Conservation (phyloP, 1,140 invertebrate genomes). For the Drosophila parvula region DNA sequence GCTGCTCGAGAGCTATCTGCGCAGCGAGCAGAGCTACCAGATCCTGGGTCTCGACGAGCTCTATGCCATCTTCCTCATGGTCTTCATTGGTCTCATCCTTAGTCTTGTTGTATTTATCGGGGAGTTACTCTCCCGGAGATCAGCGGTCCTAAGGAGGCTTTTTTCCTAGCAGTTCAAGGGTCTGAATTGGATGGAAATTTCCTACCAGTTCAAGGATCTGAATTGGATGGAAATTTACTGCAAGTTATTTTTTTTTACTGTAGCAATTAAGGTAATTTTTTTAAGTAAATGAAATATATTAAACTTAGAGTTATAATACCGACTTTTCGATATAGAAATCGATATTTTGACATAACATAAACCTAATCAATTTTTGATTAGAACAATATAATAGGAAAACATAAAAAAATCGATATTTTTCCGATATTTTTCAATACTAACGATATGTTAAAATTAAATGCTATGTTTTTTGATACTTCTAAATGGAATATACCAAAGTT, state of each 20-base stretch:
- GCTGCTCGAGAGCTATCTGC: slow-evolving; percentile 23
- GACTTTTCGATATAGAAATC: no score
- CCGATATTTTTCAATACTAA: no score
- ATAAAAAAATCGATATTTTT: no score
- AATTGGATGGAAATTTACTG: neutral
- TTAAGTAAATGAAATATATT: neutral
- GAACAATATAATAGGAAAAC: no score
- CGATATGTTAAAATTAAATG: no score
- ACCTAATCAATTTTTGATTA: no score
- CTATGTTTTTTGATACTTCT: no score
- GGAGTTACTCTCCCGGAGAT: slow-evolving; percentile 45
- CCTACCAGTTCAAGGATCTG: neutral
- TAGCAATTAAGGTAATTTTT: neutral
- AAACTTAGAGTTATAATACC: no score
- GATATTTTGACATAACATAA: no score
- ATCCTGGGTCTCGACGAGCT: slow-evolving; percentile 50
- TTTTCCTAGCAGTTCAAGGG: neutral
- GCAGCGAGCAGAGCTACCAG: slow-evolving; percentile 17
- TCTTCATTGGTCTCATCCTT: slow-evolving; percentile 29
- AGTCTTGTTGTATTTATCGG: slow-evolving; percentile 47
- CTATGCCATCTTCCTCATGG: slow-evolving; percentile 49
- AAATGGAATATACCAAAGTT: no score
- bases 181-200: neutral
- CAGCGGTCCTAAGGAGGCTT: slow-evolving; percentile 4
- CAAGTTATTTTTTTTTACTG: neutral